phyloP scores from a whole-genome alignment of 2,888 invertebrate genomes.

The Busseola fusca region DNA sequence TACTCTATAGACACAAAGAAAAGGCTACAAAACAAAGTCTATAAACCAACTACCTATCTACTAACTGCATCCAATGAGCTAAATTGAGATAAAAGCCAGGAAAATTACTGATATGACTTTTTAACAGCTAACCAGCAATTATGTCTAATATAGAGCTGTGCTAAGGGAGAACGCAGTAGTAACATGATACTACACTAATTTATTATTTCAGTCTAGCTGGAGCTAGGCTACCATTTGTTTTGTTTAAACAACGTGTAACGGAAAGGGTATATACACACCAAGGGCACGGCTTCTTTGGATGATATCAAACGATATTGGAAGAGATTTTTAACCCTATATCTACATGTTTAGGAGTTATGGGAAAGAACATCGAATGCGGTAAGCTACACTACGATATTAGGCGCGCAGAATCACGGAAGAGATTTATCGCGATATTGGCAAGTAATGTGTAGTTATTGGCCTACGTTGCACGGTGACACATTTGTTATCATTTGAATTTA shows the following conservation, averaged over 20 bases:
- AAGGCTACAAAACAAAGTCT: not conserved
- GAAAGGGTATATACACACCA: no score
- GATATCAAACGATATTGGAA: no score
- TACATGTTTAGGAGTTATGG: no score
- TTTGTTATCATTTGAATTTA: no score
- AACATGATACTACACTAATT: slow-evolving; percentile 42
- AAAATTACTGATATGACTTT: slow-evolving; percentile 52
- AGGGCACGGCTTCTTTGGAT: no score
- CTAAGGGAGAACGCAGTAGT: slow-evolving; percentile 43
- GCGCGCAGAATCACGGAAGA: no score
- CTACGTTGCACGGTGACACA: no score
- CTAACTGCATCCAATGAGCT: slow-evolving; percentile 22
- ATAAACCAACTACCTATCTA: slow-evolving; percentile 1
- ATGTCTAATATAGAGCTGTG: slow-evolving; percentile 23
- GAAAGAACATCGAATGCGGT: no score
- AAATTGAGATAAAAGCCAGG: slow-evolving; percentile 41
- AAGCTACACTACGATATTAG: no score
- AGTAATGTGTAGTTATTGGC: not conserved
- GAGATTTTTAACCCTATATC: no score
- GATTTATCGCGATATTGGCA: no score
- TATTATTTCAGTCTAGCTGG: slow-evolving; percentile 30
- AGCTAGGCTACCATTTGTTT: slow-evolving; percentile 47
- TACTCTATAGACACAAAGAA: slow-evolving; percentile 6
- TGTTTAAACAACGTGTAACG: slow-evolving; percentile 4
- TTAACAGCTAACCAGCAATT: slow-evolving; percentile 47